These are phyloP conservation scores for Harmothoe impar DNA, from an alignment of 2,888 invertebrate genomes.

Conservation along the genomic window DNA sequence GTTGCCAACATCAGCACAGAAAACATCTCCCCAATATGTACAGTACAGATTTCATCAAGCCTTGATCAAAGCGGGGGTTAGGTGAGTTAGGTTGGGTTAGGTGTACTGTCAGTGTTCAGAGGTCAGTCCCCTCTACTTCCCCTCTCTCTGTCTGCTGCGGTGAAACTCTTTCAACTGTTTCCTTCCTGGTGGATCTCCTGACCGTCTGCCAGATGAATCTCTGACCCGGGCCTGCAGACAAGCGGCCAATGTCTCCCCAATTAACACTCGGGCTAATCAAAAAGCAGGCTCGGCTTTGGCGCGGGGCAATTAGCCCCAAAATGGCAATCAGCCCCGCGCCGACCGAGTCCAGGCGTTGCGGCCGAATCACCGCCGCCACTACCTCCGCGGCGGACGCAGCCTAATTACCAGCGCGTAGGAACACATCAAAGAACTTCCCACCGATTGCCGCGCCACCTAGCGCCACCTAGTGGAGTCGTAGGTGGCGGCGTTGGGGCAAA, in stretches of 20 bases:
- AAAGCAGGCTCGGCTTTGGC: slow-evolving; percentile 3
- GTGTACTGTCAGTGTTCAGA: too few species aligned
- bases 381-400: not conserved
- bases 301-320: not conserved
- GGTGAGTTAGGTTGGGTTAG: too few species aligned
- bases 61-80: too few species aligned
- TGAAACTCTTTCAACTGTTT: not conserved
- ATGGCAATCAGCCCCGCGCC: not conserved
- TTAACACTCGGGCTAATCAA: slow-evolving; percentile 57
- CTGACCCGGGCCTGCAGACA: slow-evolving; percentile 23
- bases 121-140: too few species aligned
- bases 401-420: slow-evolving; percentile 35
- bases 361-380: slow-evolving; percentile 31
- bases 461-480: slow-evolving; percentile 21
- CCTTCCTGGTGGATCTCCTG: not conserved
- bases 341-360: not conserved
- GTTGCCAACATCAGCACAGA: too few species aligned
- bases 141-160: too few species aligned
- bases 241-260: slow-evolving; percentile 37
- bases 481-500: not conserved
- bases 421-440: not conserved
- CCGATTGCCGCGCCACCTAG: slow-evolving; percentile 20
- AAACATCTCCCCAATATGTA: too few species aligned
- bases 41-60: too few species aligned
- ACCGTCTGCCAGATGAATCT: not conserved